Evolutionary conservation across 2,797 vertebrate genomes (phyloP), one percentile per base, ranked within the genome.

Genomic region (Danio albolineatus): DNA sequence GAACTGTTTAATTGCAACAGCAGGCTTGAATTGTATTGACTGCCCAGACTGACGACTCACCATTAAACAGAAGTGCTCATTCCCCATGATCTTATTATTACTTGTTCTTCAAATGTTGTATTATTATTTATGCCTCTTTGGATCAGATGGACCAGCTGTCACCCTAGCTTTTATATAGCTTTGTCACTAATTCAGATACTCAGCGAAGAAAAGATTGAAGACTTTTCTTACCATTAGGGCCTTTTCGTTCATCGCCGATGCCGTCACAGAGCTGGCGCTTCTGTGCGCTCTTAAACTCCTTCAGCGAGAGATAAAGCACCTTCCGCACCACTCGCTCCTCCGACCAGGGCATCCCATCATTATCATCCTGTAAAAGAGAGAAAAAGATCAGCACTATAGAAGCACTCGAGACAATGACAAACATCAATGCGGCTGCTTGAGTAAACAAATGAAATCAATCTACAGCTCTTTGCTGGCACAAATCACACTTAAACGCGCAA

Each of bases 321-420:
- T 99, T 98, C 77, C 97, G 95, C 90, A 99, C 97, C 89, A 98
- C 94, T 86, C 96, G 95, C 94, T 99, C 98, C 92, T 99, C 98
- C 84, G 97, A 99, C 98, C 98, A 99, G 44, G 97, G 97, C 92
- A 99, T 99, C 89, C 98, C 98, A 94, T 99, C 97, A 84, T 97
- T 98, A 95, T 99, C 97, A 88, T 99, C 98, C 98, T 99, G 88
- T 46, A 73, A 83, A 53, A 70, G n/a, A 19, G n/a, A 86, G 79
- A 0, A 9, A 79, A 39, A 43, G 57, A 73, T 71, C 36, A 59
- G 51, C 39, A 39, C 39, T 49, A 17, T 46, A 53, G 38, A 12
- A 59, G 19, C 56, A 53, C 8, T 51, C 36, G 38, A 43, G 21
- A 54, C n/a, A 39, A 36, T 16, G 44, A 57, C 10, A 21, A 10